Conservation (phyloP, 2,113 vertebrate genomes). For the Phaethornis superciliosus region DNA sequence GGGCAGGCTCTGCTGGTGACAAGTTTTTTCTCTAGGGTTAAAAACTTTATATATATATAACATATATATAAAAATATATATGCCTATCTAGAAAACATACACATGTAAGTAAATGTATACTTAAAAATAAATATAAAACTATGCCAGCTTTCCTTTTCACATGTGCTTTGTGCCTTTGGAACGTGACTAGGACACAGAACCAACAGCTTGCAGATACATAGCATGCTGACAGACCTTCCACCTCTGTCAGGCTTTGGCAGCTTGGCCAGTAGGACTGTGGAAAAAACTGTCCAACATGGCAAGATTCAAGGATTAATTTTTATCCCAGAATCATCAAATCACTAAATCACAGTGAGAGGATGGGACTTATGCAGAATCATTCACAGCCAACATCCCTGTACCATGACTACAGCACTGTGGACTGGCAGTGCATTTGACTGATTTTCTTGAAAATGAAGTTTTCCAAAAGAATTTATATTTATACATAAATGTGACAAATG, state of each 20-base stretch:
- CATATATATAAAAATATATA: not conserved
- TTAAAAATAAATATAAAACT: not conserved
- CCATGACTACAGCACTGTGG: rapidly evolving
- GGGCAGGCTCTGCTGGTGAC: not conserved
- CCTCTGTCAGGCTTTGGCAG: not conserved
- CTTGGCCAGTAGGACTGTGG: not conserved
- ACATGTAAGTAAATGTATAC: not conserved
- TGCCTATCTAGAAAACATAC: not conserved
- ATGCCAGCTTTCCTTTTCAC: not conserved
- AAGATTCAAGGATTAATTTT: not conserved
- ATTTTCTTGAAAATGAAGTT: not conserved
- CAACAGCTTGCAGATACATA: not conserved
- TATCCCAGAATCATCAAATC: not conserved
- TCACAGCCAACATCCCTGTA: not conserved
- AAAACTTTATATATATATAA: not conserved
- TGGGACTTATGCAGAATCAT: rapidly evolving
- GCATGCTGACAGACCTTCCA: not conserved
- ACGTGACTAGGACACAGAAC: rapidly evolving
- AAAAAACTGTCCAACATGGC: not conserved
- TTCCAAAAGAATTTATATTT: not conserved
- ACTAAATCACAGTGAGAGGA: not conserved
- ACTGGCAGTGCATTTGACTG: not conserved
- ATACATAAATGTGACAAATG: not conserved
- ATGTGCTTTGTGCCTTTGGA: not conserved
- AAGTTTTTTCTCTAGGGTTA: not conserved